phyloP scores from a whole-genome alignment of 2,797 vertebrate genomes.

The Columba guinea region DNA sequence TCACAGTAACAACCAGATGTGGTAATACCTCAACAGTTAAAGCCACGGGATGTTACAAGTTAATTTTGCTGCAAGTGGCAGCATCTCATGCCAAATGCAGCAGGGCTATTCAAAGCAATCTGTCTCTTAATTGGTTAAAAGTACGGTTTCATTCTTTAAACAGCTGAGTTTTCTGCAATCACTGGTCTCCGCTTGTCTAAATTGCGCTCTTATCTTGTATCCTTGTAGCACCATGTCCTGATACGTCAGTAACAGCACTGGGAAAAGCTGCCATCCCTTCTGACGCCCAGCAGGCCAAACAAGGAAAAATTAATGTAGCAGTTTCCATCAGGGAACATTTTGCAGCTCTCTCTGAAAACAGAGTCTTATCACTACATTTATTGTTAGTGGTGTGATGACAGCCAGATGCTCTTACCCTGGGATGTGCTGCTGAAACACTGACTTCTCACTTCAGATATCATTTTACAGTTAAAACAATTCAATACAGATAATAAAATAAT shows the following conservation, averaged over 20 bases:
- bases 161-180: background rate
- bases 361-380: background rate
- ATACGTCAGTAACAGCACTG: background rate
- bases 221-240: background rate
- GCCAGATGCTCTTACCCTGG: background rate
- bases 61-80: background rate
- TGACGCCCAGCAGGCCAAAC: background rate
- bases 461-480: background rate
- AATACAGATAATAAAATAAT: background rate
- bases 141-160: background rate
- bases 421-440: background rate
- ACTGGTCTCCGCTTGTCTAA: background rate
- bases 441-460: background rate
- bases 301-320: background rate
- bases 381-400: background rate
- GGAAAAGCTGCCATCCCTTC: background rate
- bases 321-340: background rate
- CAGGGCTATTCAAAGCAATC: background rate
- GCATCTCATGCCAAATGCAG: background rate
- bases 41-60: background rate
- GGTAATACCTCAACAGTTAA: background rate
- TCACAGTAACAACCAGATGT: background rate
- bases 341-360: slow-evolving; percentile 1
- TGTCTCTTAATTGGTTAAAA: background rate
- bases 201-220: background rate